Evolutionary conservation across 1,140 invertebrate genomes (phyloP).

Genomic region (Zelostemma sp.): DNA sequence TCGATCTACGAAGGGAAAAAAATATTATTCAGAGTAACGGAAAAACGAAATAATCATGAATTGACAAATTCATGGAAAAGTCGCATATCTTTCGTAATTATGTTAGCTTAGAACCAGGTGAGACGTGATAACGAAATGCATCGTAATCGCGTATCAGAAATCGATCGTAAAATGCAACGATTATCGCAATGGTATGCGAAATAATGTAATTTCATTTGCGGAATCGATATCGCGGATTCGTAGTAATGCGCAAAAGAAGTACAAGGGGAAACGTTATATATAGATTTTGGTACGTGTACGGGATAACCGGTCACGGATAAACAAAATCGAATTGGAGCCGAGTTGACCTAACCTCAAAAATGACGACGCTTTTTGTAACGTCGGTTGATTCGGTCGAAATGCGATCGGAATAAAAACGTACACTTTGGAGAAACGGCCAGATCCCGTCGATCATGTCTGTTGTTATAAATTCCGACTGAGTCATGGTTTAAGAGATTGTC

Average conservation of each 20-base stretch:
- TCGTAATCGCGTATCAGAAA: too few relatives aligned
- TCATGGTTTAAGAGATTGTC: slow-evolving; percentile 28
- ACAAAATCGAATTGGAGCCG: not conserved
- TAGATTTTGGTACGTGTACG: not conserved
- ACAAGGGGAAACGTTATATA: not conserved
- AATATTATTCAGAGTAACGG: too few relatives aligned
- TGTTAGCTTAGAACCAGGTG: too few relatives aligned
- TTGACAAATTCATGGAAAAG: too few relatives aligned
- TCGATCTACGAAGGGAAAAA: too few relatives aligned
- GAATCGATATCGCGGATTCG: not conserved
- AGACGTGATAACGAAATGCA: too few relatives aligned
- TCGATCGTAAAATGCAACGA: not conserved
- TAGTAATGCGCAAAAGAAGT: not conserved
- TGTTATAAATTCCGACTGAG: slow-evolving; percentile 23
- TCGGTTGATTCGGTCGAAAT: not conserved
- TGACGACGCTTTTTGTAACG: not conserved
- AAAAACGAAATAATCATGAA: too few relatives aligned
- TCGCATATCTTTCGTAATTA: too few relatives aligned
- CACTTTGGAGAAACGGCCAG: slow-evolving; percentile 38
- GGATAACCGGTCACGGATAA: not conserved
- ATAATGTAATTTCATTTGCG: not conserved
- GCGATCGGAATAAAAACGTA: slow-evolving; percentile 13
- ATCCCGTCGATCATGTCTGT: slow-evolving; percentile 40
- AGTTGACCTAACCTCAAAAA: not conserved
- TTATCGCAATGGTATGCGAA: not conserved